A percentile compares a stretch with the other conserved stretches of the same genome.
These are phyloP conservation scores for Panagrolaimus sp. DNA, from an alignment of 1,140 invertebrate species.

Conservation along the genomic window DNA sequence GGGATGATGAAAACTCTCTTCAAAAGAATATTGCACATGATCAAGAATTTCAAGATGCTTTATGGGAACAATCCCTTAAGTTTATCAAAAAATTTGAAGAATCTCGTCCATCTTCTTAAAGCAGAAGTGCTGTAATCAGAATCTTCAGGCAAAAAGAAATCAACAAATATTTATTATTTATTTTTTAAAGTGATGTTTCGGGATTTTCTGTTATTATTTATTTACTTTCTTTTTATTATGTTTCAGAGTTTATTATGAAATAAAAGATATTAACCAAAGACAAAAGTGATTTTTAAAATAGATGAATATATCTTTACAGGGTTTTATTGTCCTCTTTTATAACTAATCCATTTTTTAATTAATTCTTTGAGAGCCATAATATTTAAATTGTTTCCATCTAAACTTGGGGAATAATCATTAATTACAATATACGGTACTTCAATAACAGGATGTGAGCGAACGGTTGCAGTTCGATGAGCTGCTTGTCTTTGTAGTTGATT, in stretches of 20 bases:
- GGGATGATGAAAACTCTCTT: conserved; percentile 12
- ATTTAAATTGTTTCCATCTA: conserved; percentile 53
- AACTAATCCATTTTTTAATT: conserved; percentile 50
- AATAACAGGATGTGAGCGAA: conserved; percentile 49
- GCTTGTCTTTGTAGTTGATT: conserved; percentile 50
- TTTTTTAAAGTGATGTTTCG: background rate
- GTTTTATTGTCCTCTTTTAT: conserved; percentile 7
- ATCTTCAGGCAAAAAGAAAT: no score
- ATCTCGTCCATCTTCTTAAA: background rate
- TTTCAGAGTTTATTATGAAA: background rate
- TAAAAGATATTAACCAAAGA: background rate
- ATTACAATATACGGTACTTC: conserved; percentile 55
- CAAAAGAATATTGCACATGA: conserved; percentile 14
- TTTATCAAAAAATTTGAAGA: conserved; percentile 20
- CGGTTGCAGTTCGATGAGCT: conserved; percentile 49
- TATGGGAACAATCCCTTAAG: conserved; percentile 11
- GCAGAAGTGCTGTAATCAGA: background rate
- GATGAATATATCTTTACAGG: background rate
- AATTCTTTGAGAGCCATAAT: conserved; percentile 47
- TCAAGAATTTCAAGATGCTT: conserved; percentile 22
- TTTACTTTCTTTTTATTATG: conserved; percentile 17
- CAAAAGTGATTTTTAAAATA: background rate
- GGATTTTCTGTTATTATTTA: background rate
- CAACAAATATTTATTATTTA: conserved; percentile 3
- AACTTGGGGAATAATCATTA: conserved; percentile 53